Evolutionary conservation across 2,113 vertebrate genomes (phyloP).

Genomic region (Zosterops lateralis): DNA sequence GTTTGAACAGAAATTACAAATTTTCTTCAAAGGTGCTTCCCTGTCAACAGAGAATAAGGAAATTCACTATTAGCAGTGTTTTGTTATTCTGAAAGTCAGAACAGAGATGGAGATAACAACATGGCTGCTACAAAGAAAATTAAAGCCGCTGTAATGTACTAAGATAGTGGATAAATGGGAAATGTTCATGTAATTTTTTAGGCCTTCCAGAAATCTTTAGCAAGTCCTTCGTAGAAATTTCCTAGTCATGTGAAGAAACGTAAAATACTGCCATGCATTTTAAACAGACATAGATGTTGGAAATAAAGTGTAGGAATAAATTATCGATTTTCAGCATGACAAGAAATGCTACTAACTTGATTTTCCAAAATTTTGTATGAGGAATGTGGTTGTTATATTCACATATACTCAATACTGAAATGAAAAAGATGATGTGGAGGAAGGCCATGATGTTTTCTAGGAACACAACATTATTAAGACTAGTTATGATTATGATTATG

Average conservation of each 20-base stretch:
- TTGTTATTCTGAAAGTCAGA: neutral
- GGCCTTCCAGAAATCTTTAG: neutral
- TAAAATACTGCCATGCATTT: neutral
- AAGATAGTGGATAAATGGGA: neutral
- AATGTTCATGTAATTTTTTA: neutral
- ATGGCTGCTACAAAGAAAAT: neutral
- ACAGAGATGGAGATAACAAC: neutral
- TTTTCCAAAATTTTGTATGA: neutral
- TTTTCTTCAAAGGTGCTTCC: neutral
- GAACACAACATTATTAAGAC: neutral
- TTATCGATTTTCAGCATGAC: neutral
- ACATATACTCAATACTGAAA: neutral
- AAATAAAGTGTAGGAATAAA: neutral
- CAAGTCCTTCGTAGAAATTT: neutral
- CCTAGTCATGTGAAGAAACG: neutral
- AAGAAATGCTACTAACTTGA: neutral
- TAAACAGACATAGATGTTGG: neutral
- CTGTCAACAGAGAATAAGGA: neutral
- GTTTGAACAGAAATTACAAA: neutral
- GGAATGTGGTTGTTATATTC: neutral
- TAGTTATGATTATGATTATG: neutral
- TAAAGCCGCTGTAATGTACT: neutral
- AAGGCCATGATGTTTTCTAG: neutral
- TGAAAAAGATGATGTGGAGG: neutral
- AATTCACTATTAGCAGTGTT: neutral